Conservation (phyloP, 2,888 invertebrate species). For the Aphelenchoides bicaudatus region DNA sequence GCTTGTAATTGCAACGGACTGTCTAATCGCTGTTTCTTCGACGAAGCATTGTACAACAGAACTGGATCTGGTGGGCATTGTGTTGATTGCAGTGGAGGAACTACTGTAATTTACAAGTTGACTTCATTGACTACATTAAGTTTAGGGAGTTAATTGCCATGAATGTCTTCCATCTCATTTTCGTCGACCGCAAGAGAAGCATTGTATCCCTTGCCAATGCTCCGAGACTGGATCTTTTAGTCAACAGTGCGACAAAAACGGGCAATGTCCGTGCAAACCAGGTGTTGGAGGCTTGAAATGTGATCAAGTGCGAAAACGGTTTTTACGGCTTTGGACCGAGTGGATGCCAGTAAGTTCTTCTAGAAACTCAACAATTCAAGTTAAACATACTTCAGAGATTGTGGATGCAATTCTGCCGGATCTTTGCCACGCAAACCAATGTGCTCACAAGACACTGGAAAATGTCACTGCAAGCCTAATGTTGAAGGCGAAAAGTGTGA, state of each 20-base stretch:
- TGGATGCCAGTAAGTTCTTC: constrained; percentile 71
- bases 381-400: constrained; percentile 82
- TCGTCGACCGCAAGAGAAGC: constrained; percentile 67
- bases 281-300: constrained; percentile 92
- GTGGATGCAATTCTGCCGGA: constrained; percentile 81
- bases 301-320: constrained; percentile 78
- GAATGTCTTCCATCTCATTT: constrained; percentile 86
- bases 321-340: constrained; percentile 81
- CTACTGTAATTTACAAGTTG: constrained; percentile 61
- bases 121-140: constrained; percentile 2
- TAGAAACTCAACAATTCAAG: constrained; percentile 79
- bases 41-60: constrained; percentile 79
- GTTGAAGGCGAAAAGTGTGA: constrained; percentile 88
- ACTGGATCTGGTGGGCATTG: constrained; percentile 97
- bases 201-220: constrained; percentile 78
- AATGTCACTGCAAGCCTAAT: constrained; percentile 67
- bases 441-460: constrained; percentile 78
- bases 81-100: constrained; percentile 83
- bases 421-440: constrained; percentile 76
- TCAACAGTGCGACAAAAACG: constrained; percentile 62
- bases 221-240: constrained; percentile 66
- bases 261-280: constrained; percentile 89
- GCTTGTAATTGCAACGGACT: constrained; percentile 61
- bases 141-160: constrained; percentile 73
- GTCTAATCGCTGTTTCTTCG: constrained; percentile 89